Evolutionary conservation across 2,797 vertebrate genomes (phyloP).

Genomic region (Aselliscus stoliczkanus): DNA sequence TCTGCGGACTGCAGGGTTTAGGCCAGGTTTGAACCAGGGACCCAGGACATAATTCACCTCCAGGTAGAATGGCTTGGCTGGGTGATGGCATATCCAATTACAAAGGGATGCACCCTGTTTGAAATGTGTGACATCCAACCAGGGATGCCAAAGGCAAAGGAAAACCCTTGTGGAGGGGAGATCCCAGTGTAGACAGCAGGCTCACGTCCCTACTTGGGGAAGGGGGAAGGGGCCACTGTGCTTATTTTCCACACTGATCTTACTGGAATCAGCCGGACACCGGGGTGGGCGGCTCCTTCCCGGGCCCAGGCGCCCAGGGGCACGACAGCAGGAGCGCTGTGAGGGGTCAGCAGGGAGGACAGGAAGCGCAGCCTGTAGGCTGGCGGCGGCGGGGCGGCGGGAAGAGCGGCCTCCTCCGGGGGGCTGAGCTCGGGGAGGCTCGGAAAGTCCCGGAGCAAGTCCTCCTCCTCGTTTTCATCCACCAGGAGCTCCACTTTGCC

Average conservation of each 20-base stretch:
- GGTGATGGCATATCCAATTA: rapidly evolving
- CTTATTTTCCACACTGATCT: neutral
- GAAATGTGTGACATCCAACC: neutral
- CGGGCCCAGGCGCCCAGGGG: slow-evolving; percentile 46
- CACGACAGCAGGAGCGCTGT: slow-evolving; percentile 9
- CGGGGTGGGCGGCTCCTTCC: slow-evolving; percentile 49
- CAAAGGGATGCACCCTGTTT: neutral
- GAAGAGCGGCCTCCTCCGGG: slow-evolving; percentile 35
- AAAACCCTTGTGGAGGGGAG: neutral
- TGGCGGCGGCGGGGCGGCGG: neutral
- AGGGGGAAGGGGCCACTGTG: rapidly evolving
- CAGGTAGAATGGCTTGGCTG: neutral
- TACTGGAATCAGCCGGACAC: slow-evolving; percentile 71
- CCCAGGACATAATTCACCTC: neutral
- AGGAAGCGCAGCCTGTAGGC: slow-evolving; percentile 59
- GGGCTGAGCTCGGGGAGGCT: slow-evolving; percentile 47
- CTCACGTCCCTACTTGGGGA: rapidly evolving
- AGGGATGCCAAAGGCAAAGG: neutral
- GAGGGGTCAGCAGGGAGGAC: slow-evolving; percentile 58
- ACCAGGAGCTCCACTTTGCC: neutral
- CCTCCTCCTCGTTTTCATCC: neutral
- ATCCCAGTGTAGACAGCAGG: rapidly evolving
- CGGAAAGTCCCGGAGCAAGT: slow-evolving; percentile 35
- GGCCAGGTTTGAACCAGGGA: neutral
- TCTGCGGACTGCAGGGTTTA: neutral